phyloP scores from a whole-genome alignment of 2,113 vertebrate genomes.

The Hippocampus barbouri region DNA sequence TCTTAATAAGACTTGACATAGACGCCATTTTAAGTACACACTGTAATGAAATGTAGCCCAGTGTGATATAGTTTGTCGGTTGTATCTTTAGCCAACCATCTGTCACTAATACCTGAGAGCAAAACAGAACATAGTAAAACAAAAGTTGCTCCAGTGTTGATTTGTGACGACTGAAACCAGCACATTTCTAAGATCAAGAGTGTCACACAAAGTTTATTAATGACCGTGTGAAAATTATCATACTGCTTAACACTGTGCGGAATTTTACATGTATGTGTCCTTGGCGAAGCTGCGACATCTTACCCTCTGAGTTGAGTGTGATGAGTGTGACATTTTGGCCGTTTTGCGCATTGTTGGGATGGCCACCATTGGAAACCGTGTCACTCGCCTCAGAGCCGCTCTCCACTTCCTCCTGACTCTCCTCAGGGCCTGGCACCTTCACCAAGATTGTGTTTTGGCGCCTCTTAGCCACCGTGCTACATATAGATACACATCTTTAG shows the following conservation, averaged over 20 bases:
- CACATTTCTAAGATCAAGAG: not conserved
- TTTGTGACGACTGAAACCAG: not conserved
- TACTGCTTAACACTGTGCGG: not conserved
- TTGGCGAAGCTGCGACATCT: not conserved
- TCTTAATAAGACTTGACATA: not conserved
- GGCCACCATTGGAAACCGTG: slow-evolving; percentile 86
- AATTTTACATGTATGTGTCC: not conserved
- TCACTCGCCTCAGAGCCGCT: slow-evolving; percentile 96
- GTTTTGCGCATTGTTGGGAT: slow-evolving; percentile 75
- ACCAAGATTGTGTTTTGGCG: slow-evolving; percentile 96
- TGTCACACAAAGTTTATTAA: not conserved
- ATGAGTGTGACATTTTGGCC: slow-evolving; percentile 94
- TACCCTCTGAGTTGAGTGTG: slow-evolving; percentile 96
- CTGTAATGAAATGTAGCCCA: not conserved
- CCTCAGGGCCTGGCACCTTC: slow-evolving; percentile 88
- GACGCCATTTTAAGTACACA: not conserved
- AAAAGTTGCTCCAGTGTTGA: not conserved
- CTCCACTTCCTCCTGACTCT: slow-evolving; percentile 92
- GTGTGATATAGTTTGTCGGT: not conserved
- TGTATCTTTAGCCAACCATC: not conserved
- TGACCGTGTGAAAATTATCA: not conserved
- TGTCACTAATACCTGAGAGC: not conserved
- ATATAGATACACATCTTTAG: slow-evolving; percentile 17
- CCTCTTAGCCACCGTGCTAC: slow-evolving; percentile 80
- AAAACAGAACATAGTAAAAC: not conserved